A percentile compares a stretch with the other conserved stretches of the same genome.
Evolutionary conservation across 2,888 invertebrate genomes (phyloP).

Genomic region (Ashinkailepas kermadecensis): DNA sequence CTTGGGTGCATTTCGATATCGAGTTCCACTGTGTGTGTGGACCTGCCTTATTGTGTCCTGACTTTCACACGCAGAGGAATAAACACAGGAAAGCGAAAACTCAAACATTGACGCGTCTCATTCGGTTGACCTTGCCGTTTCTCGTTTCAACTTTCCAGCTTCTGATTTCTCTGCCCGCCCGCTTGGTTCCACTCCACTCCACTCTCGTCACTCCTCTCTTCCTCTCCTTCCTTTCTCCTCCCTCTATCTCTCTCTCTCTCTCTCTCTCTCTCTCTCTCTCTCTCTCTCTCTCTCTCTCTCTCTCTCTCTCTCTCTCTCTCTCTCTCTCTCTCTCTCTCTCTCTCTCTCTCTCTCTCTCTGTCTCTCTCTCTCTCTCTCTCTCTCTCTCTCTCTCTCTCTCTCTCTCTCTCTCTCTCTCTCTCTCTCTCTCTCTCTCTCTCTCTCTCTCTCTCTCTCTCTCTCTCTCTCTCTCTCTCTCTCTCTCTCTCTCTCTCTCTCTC

Average conservation of each 20-base stretch:
- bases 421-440: slow-evolving; percentile 11
- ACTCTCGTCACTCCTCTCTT: not conserved
- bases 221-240: not conserved
- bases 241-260: not conserved
- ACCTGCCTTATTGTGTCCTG: too few species aligned
- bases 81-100: too few species aligned
- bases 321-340: not conserved
- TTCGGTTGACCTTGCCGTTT: too few species aligned
- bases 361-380: slow-evolving; percentile 16
- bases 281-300: too few species aligned
- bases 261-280: too few species aligned
- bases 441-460: not conserved
- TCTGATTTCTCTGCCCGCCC: too few species aligned
- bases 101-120: too few species aligned
- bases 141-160: too few species aligned
- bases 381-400: not conserved
- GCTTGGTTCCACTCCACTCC: not conserved
- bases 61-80: too few species aligned
- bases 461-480: not conserved
- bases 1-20: too few species aligned
- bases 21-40: too few species aligned
- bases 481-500: not conserved
- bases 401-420: not conserved
- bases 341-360: not conserved
- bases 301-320: not conserved